Conservation (phyloP, 2,797 vertebrate species). For the Tadarida brasiliensis region DNA sequence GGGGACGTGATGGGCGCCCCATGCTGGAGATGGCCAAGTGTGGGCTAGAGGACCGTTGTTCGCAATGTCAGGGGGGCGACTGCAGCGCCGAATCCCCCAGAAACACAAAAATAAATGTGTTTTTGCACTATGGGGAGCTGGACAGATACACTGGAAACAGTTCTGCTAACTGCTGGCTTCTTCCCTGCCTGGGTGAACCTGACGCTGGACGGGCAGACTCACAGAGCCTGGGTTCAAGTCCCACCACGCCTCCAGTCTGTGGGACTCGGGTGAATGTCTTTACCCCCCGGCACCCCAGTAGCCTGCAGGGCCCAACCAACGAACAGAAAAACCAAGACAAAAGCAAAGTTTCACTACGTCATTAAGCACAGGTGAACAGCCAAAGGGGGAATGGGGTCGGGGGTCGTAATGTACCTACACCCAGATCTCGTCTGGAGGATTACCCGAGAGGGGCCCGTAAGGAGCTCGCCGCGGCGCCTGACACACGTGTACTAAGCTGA, state of each 20-base stretch:
- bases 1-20: background rate
- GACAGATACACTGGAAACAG: background rate
- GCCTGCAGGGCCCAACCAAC: background rate
- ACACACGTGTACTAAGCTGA: accelerated
- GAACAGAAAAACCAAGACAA: background rate
- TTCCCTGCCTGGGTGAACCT: background rate
- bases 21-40: accelerated
- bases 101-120: too few relatives aligned
- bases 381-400: background rate
- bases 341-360: background rate
- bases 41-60: background rate
- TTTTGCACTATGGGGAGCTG: background rate
- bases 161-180: accelerated
- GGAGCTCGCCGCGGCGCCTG: accelerated
- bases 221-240: background rate
- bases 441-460: background rate
- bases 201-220: background rate
- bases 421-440: background rate
- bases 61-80: background rate
- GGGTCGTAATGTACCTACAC: background rate
- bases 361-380: background rate
- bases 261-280: background rate
- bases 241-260: background rate
- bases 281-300: background rate
- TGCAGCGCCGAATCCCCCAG: background rate